Conservation (phyloP, 2,113 vertebrate genomes). For the Corythoichthys haematopterus region DNA sequence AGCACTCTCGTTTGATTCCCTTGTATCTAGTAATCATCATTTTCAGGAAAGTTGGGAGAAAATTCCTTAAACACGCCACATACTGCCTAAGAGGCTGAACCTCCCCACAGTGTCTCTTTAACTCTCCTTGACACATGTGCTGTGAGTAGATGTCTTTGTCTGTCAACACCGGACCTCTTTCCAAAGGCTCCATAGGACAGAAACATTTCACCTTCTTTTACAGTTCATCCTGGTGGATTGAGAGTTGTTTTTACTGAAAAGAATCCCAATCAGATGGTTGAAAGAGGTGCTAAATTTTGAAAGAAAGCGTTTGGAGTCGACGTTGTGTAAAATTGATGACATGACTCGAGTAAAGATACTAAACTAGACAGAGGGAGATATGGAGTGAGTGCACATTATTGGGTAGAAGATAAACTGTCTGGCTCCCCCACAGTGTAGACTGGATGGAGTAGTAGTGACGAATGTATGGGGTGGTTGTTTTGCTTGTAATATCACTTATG, state of each 20-base stretch:
- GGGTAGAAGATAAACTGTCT: slow-evolving; percentile 30
- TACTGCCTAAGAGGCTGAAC: slow-evolving; percentile 22
- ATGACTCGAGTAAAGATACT: slow-evolving; percentile 9
- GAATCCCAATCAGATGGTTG: slow-evolving; percentile 24
- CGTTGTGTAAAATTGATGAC: slow-evolving; percentile 23
- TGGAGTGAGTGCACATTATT: slow-evolving; percentile 10
- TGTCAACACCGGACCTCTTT: slow-evolving; percentile 29
- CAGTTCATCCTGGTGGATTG: slow-evolving; percentile 13
- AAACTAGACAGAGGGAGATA: slow-evolving; percentile 10
- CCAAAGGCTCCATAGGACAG: slow-evolving; percentile 33
- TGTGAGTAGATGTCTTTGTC: slow-evolving; percentile 46
- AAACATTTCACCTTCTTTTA: slow-evolving; percentile 32
- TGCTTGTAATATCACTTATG: slow-evolving; percentile 9
- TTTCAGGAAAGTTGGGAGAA: slow-evolving; percentile 13
- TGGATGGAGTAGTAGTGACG: slow-evolving; percentile 23
- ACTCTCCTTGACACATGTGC: slow-evolving; percentile 46
- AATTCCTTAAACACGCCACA: slow-evolving; percentile 30
- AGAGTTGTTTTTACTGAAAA: slow-evolving; percentile 29
- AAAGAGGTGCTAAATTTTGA: slow-evolving; percentile 7
- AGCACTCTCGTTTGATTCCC: slow-evolving; percentile 6
- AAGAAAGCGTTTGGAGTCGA: neutral
- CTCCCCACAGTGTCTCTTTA: slow-evolving; percentile 27
- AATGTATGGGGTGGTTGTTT: slow-evolving; percentile 26
- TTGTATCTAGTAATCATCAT: slow-evolving; percentile 32
- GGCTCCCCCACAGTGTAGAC: slow-evolving; percentile 8